These are phyloP conservation scores for Tethea ocularis DNA, from an alignment of 2,888 invertebrate genomes.

Conservation along the genomic window DNA sequence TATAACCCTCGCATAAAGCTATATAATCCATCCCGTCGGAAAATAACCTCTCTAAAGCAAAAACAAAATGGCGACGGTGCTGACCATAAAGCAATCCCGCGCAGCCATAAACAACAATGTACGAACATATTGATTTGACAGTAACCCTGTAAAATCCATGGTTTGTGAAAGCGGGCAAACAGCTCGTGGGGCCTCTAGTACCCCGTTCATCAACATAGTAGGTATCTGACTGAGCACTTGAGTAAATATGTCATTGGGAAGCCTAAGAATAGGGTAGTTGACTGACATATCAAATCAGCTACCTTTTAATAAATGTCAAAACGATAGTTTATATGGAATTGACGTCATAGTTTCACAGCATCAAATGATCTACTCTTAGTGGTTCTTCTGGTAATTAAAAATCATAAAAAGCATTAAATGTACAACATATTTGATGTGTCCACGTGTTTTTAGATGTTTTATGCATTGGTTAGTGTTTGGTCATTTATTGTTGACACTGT, in stretches of 20 bases:
- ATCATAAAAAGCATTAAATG: no score
- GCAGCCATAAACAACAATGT: constrained; percentile 63
- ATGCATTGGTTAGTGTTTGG: no score
- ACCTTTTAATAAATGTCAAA: no score
- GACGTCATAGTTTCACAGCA: no score
- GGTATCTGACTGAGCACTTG: not conserved
- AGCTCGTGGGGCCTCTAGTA: constrained; percentile 11
- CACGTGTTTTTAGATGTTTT: no score
- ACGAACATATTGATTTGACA: constrained; percentile 61
- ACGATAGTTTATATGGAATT: no score
- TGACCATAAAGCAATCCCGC: constrained; percentile 48
- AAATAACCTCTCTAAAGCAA: constrained; percentile 35
- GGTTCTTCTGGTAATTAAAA: no score
- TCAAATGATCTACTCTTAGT: no score
- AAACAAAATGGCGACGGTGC: constrained; percentile 42
- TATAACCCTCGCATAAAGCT: constrained; percentile 30
- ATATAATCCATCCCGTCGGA: constrained; percentile 29
- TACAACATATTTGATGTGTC: no score
- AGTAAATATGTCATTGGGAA: not conserved
- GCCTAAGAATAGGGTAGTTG: no score
- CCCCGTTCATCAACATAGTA: constrained; percentile 14
- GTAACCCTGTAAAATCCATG: constrained; percentile 45
- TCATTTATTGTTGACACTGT: no score
- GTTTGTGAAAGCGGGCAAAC: constrained; percentile 9
- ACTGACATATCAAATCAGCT: no score